Base-by-base conservation (phyloP, 2,888 invertebrate species). In the Litoditis marina region DNA sequence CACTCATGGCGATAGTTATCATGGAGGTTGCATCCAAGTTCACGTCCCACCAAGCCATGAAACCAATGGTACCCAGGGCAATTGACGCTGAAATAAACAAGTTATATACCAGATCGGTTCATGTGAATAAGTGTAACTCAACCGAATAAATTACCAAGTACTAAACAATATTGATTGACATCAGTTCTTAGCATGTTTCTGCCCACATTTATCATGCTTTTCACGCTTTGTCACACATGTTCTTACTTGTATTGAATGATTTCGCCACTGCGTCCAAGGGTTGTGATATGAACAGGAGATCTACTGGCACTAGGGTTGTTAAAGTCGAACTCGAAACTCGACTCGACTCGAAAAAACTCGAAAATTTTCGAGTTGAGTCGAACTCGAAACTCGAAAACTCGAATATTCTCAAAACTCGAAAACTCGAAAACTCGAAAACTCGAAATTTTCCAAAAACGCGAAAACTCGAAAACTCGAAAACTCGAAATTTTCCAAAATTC, bases 1-100 rank as follows among this genome's bases (percentile, higher is more conserved):
- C 79, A 54, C 74, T 74, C 78, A 79, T 79, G 11, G 79, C 79
- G n/a, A 79, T 76, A 2, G 79, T 78, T 32, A 79, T 79, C 79
- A 79, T 79, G 2, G 78, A 78, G 2, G 78, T 79, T n/a, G 78
- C 78, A 52, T 79, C 78, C 27, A 79, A 56, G 32, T 72, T 72
- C 42, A 79, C 77, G 27, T 55, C 65, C 31, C 66, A 44, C 44
- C 57, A 69, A 5, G 66, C 61, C 78, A 79, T 78, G 46, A 73
- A 75, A 11, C 79, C 79, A 16, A 79, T 57, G 27, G 79, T 78
- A 8, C 78, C 79, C 28, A 79, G 71, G 8, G 78, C 78, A n/a
- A 79, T 75, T 1, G 78, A 78, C 2, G 72, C 70, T 60, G 28
- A 51, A 51, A 42, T n/a, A n/a, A n/a, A n/a, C n/a, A n/a, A n/a